These are phyloP conservation scores for Gambelia wislizenii DNA, from an alignment of 2,797 vertebrate species.

Conservation along the genomic window DNA sequence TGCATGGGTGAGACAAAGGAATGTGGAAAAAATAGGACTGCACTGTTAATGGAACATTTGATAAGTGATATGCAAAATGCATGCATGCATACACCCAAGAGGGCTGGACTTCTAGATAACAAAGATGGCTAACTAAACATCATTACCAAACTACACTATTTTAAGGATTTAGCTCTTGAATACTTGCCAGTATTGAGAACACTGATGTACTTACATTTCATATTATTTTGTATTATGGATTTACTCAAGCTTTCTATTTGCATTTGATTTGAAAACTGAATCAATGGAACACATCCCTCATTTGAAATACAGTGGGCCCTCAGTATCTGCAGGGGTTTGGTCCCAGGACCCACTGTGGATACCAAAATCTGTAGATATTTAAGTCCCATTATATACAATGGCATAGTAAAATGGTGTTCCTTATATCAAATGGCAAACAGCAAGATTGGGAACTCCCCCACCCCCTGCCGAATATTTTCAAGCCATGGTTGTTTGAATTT, in stretches of 20 bases:
- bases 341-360: too few species aligned
- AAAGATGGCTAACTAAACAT: neutral
- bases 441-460: too few species aligned
- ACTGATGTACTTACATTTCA: neutral
- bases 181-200: neutral
- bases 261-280: neutral
- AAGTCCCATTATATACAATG: too few species aligned
- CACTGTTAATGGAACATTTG: neutral
- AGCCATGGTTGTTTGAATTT: too few species aligned
- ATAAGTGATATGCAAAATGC: neutral
- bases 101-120: neutral
- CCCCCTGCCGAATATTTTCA: too few species aligned
- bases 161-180: neutral
- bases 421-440: too few species aligned
- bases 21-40: neutral
- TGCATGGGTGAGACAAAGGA: neutral
- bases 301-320: too few species aligned
- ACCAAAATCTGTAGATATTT: too few species aligned
- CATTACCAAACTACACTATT: neutral
- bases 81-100: neutral
- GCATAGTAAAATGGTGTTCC: too few species aligned
- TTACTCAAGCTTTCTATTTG: neutral
- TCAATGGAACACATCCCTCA: neutral
- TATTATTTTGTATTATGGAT: neutral
- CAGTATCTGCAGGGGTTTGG: too few species aligned